A percentile compares a stretch with the other conserved stretches of the same genome.
Conservation (phyloP, 2,888 invertebrate species). For the Ferrisia virgata region DNA sequence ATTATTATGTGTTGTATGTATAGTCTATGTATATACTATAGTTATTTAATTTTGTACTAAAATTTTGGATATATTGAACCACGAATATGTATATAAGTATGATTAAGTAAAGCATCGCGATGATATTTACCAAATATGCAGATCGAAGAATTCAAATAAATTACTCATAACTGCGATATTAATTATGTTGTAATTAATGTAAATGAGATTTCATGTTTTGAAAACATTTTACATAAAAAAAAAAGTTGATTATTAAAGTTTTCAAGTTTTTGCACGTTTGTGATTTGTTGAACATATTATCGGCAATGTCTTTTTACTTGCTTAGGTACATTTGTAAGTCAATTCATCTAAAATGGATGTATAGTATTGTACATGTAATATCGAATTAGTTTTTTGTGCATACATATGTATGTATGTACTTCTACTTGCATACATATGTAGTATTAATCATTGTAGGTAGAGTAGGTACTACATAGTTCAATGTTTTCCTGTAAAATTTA, state of each 20-base stretch:
- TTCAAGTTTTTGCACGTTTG: not conserved
- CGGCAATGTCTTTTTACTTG: no score
- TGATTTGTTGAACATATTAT: not conserved
- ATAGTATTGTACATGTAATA: no score
- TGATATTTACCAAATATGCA: constrained; percentile 15
- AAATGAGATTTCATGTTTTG: constrained; percentile 24
- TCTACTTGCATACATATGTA: no score
- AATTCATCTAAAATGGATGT: no score
- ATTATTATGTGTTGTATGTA: no score
- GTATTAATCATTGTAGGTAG: no score
- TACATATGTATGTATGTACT: no score
- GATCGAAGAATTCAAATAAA: constrained; percentile 6
- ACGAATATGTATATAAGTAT: not conserved
- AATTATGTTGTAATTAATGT: constrained; percentile 24
- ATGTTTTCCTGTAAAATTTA: no score
- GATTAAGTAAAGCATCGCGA: constrained; percentile 14
- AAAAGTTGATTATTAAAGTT: constrained; percentile 19
- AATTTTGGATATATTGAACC: not conserved
- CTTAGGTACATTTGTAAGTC: no score
- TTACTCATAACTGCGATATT: constrained; percentile 27
- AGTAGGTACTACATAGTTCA: no score
- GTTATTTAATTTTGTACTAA: constrained; percentile 18
- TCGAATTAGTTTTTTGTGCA: no score
- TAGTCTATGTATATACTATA: not conserved
- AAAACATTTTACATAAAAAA: constrained; percentile 22